Percentiles rank a stretch among this genome's conserved stretches.
phyloP scores from a whole-genome alignment of 2,888 invertebrate species.

The Gasteruption jaculator region DNA sequence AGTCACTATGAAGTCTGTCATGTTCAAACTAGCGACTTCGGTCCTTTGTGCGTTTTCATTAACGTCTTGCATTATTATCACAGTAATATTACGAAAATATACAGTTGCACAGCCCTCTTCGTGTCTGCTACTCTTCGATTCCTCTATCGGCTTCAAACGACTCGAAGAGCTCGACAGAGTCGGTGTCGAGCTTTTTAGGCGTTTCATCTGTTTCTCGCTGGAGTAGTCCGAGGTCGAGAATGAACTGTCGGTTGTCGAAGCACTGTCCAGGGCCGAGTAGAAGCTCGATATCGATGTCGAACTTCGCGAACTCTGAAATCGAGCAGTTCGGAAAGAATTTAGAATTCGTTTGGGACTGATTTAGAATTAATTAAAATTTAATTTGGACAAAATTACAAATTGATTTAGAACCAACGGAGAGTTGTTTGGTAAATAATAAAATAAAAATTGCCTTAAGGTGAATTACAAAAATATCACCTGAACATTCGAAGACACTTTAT shows the following conservation, averaged over 20 bases:
- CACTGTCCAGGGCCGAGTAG: slow-evolving; percentile 38
- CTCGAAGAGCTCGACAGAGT: slow-evolving; percentile 9
- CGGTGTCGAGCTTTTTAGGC: no score
- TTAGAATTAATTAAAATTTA: slow-evolving; percentile 7
- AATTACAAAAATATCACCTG: slow-evolving; percentile 19
- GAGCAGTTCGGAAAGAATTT: no score
- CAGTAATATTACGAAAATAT: slow-evolving; percentile 51
- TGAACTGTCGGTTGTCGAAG: slow-evolving; percentile 11
- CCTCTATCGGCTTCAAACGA: slow-evolving; percentile 15
- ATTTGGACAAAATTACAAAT: slow-evolving; percentile 2
- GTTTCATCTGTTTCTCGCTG: slow-evolving; percentile 17
- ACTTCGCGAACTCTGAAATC: slow-evolving; percentile 32
- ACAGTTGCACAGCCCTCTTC: slow-evolving; percentile 39
- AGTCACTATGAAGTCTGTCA: slow-evolving; percentile 38
- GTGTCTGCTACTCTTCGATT: slow-evolving; percentile 10
- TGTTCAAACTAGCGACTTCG: slow-evolving; percentile 53
- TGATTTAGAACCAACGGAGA: no score
- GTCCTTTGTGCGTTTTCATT: slow-evolving; percentile 50
- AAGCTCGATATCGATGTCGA: slow-evolving; percentile 37
- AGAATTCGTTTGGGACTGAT: no score
- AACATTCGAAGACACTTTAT: slow-evolving; percentile 21
- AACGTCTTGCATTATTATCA: slow-evolving; percentile 53
- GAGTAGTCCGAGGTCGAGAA: no score
- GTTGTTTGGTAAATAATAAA: no score
- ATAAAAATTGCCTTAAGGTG: no score